These are phyloP conservation scores for Drosophila nr. medialis DNA, from an alignment of 2,888 invertebrate species.

Conservation along the genomic window DNA sequence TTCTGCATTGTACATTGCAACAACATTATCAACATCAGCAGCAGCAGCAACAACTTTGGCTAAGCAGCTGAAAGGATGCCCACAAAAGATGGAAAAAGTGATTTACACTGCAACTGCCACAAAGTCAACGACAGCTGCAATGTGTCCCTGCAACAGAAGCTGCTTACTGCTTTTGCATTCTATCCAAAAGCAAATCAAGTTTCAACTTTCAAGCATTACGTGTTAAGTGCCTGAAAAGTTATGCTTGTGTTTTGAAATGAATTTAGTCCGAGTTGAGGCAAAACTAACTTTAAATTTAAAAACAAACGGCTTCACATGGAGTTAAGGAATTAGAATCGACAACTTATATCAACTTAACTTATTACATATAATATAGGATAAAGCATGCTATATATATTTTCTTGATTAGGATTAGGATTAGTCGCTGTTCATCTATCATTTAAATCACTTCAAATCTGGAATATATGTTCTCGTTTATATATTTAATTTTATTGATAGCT, in stretches of 20 bases:
- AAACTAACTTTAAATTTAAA: background rate
- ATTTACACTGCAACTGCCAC: constrained; percentile 44
- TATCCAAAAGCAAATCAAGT: constrained; percentile 61
- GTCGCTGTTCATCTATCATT: background rate
- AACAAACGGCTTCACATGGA: background rate
- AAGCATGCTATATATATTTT: background rate
- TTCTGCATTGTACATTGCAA: constrained; percentile 50
- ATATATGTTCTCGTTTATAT: background rate
- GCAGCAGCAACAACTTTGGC: constrained; percentile 32
- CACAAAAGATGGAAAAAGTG: constrained; percentile 61
- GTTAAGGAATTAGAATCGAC: background rate
- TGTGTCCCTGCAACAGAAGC: constrained; percentile 9
- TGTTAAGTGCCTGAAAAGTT: constrained; percentile 6
- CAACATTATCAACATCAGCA: constrained; percentile 23
- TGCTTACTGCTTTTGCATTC: constrained; percentile 15
- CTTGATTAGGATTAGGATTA: background rate
- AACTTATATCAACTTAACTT: background rate
- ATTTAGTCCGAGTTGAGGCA: background rate
- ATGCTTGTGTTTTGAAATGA: background rate
- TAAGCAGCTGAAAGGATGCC: constrained; percentile 56
- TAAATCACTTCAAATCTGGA: background rate
- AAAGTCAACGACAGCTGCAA: constrained; percentile 17
- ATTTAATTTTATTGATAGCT: background rate
- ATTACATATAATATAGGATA: background rate
- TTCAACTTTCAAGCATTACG: constrained; percentile 42